Evolutionary conservation across 2,797 vertebrate species (phyloP), one percentile per base, ranked within the genome.

Genomic region (Pangasius krempfi): DNA sequence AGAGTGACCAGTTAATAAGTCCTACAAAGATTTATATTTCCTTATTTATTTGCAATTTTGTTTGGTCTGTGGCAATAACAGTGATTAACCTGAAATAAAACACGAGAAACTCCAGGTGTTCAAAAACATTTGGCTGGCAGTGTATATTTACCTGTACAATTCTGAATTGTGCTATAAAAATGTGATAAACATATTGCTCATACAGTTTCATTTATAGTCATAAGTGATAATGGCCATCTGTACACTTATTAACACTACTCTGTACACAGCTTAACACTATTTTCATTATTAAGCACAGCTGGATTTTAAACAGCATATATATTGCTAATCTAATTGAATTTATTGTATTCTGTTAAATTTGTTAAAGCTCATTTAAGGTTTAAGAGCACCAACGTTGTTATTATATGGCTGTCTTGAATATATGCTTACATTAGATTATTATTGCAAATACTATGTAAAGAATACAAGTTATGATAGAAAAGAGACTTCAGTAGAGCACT

Each of bases 311-410:
- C 33, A n/a, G 56, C 4, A 13, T 27, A 78, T 64, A 47, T 75
- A 75, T 75, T n/a, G 78, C 56, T 78, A 84, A 18, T 40, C 56
- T 66, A 70, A 60, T 22, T 56, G 22, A 47, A 82, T 78, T 68
- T 58, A 62, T 81, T 88, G 40, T 62, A 72, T 80, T 88, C 72
- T 8, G 16, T 72, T 81, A 84, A 25, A 37, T 60, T 58, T 54
- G 56, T 78, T 68, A 54, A 86, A 86, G 64, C 76, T 73, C 79
- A 37, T 60, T 80, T 13, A 85, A 81, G n/a, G 50, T 44, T 30
- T 75, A 66, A 16, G 66, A 76, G 68, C 88, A 89, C 88, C 88
- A 86, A 20, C 40, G 40, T 86, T 83, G 37, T 62, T 25, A 82
- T 44, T 75, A 84, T 25, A 37, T 82, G 56, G 50, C 44, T 66